Percentiles rank a stretch among this genome's conserved stretches.
phyloP scores from a whole-genome alignment of 2,888 invertebrate genomes.

The Coecobrya sp. region DNA sequence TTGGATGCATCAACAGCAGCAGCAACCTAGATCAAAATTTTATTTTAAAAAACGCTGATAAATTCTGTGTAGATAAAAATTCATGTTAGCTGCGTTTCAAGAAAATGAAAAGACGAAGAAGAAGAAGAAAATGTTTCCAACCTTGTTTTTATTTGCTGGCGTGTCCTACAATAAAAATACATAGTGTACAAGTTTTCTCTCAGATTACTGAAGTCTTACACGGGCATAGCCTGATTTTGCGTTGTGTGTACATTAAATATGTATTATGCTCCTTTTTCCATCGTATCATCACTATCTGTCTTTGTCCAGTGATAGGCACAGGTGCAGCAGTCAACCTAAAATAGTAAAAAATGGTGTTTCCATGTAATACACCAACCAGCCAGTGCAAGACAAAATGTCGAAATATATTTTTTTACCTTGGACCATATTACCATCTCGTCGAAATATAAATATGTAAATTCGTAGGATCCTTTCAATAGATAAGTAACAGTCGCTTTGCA shows the following conservation, averaged over 20 bases:
- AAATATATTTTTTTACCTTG: background rate
- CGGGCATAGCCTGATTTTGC: background rate
- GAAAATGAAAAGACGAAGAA: background rate
- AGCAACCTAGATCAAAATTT: conserved; percentile 33
- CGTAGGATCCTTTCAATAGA: background rate
- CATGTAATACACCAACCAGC: background rate
- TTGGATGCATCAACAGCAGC: background rate
- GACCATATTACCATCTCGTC: background rate
- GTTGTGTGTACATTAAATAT: conserved; percentile 8
- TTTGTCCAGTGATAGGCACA: background rate
- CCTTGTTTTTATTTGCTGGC: conserved; percentile 10
- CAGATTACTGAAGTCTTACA: background rate
- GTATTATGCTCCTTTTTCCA: background rate
- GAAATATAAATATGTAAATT: conserved; percentile 49
- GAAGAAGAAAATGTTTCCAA: conserved; percentile 20
- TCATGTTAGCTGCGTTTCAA: background rate
- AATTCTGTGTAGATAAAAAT: conserved; percentile 1
- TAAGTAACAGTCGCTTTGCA: background rate
- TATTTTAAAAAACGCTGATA: conserved; percentile 12
- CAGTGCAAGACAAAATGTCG: background rate
- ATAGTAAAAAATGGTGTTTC: background rate
- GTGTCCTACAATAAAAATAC: conserved; percentile 34
- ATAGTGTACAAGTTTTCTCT: background rate
- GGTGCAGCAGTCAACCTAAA: background rate
- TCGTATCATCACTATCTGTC: background rate